phyloP scores from a whole-genome alignment of 1,140 invertebrate species.

The Achroia grisella region DNA sequence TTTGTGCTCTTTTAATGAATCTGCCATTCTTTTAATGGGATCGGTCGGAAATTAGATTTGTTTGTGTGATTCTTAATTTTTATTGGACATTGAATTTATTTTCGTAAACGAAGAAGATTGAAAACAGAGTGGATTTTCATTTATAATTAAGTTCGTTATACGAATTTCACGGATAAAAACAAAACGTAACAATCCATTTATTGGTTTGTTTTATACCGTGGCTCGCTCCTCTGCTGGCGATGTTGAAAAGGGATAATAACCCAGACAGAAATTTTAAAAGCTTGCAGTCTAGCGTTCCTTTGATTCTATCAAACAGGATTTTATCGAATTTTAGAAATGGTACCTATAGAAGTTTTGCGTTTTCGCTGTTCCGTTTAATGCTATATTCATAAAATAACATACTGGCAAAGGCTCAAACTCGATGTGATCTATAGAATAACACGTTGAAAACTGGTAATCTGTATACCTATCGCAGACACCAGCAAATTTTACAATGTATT shows the following conservation, averaged over 20 bases:
- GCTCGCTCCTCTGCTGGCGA: no score
- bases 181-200: no score
- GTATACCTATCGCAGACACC: no score
- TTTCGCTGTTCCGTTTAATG: slow-evolving; percentile 2
- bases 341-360: slow-evolving; percentile 5
- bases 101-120: no score
- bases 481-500: no score
- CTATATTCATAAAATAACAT: slow-evolving; percentile 7
- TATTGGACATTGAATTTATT: no score
- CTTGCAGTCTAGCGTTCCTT: slow-evolving; percentile 15
- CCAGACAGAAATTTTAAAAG: slow-evolving; percentile 25
- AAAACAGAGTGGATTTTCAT: no score
- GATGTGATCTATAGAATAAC: neutral
- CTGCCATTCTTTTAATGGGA: slow-evolving; percentile 3
- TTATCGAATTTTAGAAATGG: slow-evolving; percentile 14
- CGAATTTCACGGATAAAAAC: no score
- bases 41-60: neutral
- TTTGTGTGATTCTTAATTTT: no score
- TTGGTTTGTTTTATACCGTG: no score
- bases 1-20: slow-evolving; percentile 5
- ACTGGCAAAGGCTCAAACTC: neutral
- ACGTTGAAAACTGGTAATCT: no score
- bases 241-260: slow-evolving; percentile 14
- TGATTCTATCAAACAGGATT: slow-evolving; percentile 17
- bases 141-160: no score